Evolutionary conservation across 1,140 invertebrate genomes (phyloP), one percentile per base, ranked within the genome.

Genomic region (Nasonia giraulti): DNA sequence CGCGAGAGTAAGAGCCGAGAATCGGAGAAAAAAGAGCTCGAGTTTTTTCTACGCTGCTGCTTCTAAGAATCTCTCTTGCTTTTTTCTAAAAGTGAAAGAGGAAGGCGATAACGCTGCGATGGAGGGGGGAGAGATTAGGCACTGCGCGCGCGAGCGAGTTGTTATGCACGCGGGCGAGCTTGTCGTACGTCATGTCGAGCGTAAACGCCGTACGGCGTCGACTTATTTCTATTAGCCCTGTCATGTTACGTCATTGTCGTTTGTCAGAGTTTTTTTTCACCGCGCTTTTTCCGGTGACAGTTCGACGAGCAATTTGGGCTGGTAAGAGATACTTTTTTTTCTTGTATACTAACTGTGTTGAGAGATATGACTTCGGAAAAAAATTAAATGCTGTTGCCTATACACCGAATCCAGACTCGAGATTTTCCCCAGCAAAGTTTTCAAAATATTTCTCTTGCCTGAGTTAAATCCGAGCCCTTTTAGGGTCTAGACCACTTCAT

Each of bases 221-320:
- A 78, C 27, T 80, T 40, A 33, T 80, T 80, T 37, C 78, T 80
- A 69, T 69, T 69, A 68, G 33, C 20, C 23, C 33, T 44, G 78
- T 80, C 33, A 80, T 68, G 62, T 68, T 66, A 79, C 33, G 27
- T n/a, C n/a, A 80, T 69, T 69, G 40, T 66, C 47, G 31, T 78
- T 78, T 78, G 66, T 66, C 50, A 62, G 55, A 66, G 14, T 27
- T 37, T n/a, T 66, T 55, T 31, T 31, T 78, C 12, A 6, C 40
- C 71, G 69, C 14, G 74, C n/a, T 80, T 83, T 55, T 86, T 85
- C 86, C 4, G n/a, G 66, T 31, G 66, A n/a, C 3, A 27, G 17
- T 69, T 69, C 8, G 11, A 69, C 6, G 50, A 55, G 14, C 17
- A 55, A 4, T 55, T 55, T 55, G 11, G 17, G 7, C 40, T 44